phyloP scores from a whole-genome alignment of 1,140 invertebrate genomes.

The Pogonomyrmex californicus region DNA sequence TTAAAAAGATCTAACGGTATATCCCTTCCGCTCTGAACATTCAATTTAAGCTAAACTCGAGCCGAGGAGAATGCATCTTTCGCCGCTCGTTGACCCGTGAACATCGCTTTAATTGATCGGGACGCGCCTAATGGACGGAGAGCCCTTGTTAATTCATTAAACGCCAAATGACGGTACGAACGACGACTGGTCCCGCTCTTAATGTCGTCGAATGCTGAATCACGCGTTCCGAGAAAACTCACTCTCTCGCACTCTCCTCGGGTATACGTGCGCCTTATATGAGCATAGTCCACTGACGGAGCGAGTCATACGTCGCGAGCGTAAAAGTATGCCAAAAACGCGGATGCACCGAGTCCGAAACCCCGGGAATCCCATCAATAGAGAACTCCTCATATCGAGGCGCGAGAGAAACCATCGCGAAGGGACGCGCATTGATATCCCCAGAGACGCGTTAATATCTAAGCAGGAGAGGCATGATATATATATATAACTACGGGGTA shows the following conservation, averaged over 20 bases:
- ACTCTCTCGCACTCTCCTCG: conserved; percentile 40
- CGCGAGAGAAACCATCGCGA: conserved; percentile 1
- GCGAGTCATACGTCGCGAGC: conserved; percentile 15
- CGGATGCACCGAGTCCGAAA: conserved; percentile 20
- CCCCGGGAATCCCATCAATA: conserved; percentile 10
- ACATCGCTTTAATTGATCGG: conserved; percentile 54
- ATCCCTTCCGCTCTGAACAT: conserved; percentile 2
- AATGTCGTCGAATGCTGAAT: conserved; percentile 47
- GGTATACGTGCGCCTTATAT: conserved; percentile 46
- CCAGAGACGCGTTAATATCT: conserved; percentile 29
- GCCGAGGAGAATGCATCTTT: conserved; percentile 52
- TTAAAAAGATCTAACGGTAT: conserved; percentile 23
- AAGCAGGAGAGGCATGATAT: not conserved
- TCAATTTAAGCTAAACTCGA: conserved; percentile 32
- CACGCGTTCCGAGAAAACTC: conserved; percentile 55
- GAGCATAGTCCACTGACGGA: not conserved
- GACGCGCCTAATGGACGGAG: conserved; percentile 54
- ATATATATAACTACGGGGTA: conserved; percentile 15
- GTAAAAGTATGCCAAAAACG: conserved; percentile 52
- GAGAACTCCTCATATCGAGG: not conserved
- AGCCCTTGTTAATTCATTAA: conserved; percentile 64
- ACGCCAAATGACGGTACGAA: conserved; percentile 43
- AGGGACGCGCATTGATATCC: conserved; percentile 15
- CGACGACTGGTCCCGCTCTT: conserved; percentile 19
- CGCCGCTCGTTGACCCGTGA: conserved; percentile 51